Base-by-base conservation (phyloP, 2,888 invertebrate genomes). In the Nomada lathburiana region DNA sequence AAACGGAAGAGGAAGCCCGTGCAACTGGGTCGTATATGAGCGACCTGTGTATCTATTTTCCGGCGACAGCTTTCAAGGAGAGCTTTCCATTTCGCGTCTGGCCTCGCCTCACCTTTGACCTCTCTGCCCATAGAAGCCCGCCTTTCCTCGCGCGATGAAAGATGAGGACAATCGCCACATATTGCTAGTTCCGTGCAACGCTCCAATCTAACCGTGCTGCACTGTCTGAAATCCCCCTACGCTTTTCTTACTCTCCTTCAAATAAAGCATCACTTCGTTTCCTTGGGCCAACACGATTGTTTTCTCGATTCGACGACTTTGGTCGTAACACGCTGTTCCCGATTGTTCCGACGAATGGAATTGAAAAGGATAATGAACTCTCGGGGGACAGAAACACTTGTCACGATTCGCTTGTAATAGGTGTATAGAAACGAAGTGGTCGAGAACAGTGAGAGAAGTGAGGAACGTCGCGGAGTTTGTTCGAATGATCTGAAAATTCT, bases 161-260 rank as follows among this genome's bases (percentile, higher is more conserved):
- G 86, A 88, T 82, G 89, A 84, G 83, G 82, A 89, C 88, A 88
- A 88, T 88, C 89, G 75, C 83, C 81, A 76, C 83, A 83, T 86
- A 86, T 85, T 85, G 86, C 82, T 55, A 64, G 36, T 77, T 63
- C 60, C 50, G 65, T 57, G 74, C 63, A 44, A 83, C 78, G 63
- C n/a, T 65, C 63, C 74, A 64, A 76, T 77, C 75, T 67, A 73
- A 72, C 79, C 76, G 23, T 59, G 13, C 76, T 60, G 20, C 5
- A 69, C 47, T n/a, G 20, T 23, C 65, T 70, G 60, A 60, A 69
- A 79, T 55, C 69, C 44, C 13, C 5, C 44, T 20, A 57, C 53
- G 36, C 18, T 55, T 11, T 44, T 65, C 18, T n/a, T 29, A 52
- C 53, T 76, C 70, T 47, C 36, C 63, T 20, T 47, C 23, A 20